Base-by-base conservation (phyloP, 1,140 invertebrate species). In the Leptinotarsa undecemlineata region DNA sequence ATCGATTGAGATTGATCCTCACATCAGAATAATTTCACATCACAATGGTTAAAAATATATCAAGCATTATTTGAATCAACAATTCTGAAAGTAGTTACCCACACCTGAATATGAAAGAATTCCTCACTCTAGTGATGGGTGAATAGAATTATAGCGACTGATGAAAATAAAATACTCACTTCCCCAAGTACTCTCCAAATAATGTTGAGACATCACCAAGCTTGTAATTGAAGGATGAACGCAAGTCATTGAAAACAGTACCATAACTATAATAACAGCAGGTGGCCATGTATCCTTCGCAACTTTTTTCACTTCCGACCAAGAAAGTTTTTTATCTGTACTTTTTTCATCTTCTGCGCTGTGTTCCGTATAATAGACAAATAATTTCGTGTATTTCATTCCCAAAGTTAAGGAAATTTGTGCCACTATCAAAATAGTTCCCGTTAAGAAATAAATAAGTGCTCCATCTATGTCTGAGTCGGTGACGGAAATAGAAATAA, bases 191-290 rank as follows among this genome's bases (percentile, higher is more conserved):
- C 26, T 0, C 17, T 68, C 67, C 17, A 14, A 1, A 11, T 68
- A 26, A 68, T 47, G n/a, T 68, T 68, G 26, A 68, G 67, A 68
- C 14, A 48, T 42, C 17, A 68, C 33, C 47, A 68, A 48, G 6
- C 26, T 47, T 8, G 5, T 13, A n/a, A 68, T 20, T 20, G n/a
- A n/a, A 47, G 67, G 67, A 20, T 17, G 17, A 0, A 47, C 33
- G 4, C 23, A 68, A 48, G 23, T 47, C 14, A 26, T n/a, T n/a
- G 33, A 3, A 4, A 47, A n/a, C 17, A 68, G 14, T 26, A 68
- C 1, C 1, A 13, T 42, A 6, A 2, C n/a, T 2, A 68, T 15
- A 47, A 68, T 42, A 15, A 68, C 0, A 17, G 17, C 14, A 47
- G 23, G 48, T 4, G 67, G 67, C 67, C 67, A 68, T 47, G 48